Conservation (phyloP, 2,113 vertebrate genomes). For the Passer domesticus region DNA sequence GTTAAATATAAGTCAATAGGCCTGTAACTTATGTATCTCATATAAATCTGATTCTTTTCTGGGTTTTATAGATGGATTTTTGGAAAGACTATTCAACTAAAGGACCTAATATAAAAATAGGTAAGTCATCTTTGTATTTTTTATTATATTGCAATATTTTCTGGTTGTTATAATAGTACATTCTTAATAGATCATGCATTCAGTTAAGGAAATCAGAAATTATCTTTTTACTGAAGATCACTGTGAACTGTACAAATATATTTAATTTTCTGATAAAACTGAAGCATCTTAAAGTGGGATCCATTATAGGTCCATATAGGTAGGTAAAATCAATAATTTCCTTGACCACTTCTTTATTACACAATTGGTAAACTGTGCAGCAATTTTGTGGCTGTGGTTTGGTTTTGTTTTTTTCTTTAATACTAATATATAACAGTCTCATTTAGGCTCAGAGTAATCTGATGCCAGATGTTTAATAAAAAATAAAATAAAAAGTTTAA, state of each 20-base stretch:
- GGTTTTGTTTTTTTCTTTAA: neutral
- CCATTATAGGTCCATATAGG: neutral
- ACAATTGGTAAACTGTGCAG: neutral
- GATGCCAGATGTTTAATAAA: neutral
- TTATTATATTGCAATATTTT: neutral
- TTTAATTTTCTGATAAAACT: neutral
- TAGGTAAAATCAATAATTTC: neutral
- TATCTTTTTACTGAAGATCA: neutral
- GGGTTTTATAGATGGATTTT: constrained; percentile 79
- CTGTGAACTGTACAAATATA: neutral
- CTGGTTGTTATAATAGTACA: neutral
- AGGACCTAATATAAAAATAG: constrained; percentile 62
- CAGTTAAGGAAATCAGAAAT: neutral
- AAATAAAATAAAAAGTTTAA: neutral
- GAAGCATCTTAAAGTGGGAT: neutral
- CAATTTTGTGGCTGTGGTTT: neutral
- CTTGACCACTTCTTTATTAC: neutral
- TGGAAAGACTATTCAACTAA: constrained; percentile 83
- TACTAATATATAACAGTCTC: neutral
- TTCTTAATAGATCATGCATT: neutral
- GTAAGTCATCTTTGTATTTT: constrained; percentile 66
- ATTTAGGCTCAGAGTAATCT: neutral
- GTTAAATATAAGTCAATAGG: neutral
- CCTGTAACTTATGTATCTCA: neutral
- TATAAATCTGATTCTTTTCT: neutral